phyloP scores from a whole-genome alignment of 2,888 invertebrate species.

The Branchellion lobata region DNA sequence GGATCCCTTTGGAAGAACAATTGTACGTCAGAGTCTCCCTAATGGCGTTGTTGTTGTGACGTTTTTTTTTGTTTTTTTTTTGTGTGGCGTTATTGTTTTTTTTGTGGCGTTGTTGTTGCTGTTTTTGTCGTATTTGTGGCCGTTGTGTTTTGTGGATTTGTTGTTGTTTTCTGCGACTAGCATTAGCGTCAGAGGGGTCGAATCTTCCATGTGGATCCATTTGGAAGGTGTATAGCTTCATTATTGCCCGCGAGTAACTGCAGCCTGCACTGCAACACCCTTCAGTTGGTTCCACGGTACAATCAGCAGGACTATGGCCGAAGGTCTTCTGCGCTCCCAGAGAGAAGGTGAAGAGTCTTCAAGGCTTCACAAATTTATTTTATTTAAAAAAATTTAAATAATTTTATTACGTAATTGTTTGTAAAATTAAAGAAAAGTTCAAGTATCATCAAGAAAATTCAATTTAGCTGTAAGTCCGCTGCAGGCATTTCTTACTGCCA shows the following conservation, averaged over 20 bases:
- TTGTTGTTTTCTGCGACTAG: background rate
- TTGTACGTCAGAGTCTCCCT: slow-evolving; percentile 68
- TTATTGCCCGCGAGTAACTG: too few species aligned
- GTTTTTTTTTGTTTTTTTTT: background rate
- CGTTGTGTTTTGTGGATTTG: background rate
- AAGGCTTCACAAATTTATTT: too few species aligned
- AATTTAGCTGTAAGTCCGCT: too few species aligned
- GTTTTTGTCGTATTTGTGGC: background rate
- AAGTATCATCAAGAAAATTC: too few species aligned
- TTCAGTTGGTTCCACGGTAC: slow-evolving; percentile 88
- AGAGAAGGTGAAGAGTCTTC: slow-evolving; percentile 80
- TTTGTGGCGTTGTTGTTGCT: background rate
- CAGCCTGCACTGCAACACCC: background rate
- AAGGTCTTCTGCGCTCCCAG: slow-evolving; percentile 78
- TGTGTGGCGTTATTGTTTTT: background rate
- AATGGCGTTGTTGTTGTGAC: too few species aligned
- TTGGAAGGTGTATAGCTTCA: too few species aligned
- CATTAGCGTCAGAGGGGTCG: background rate
- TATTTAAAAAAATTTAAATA: too few species aligned
- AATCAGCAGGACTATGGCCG: slow-evolving; percentile 85
- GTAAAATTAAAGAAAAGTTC: too few species aligned
- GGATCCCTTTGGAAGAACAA: slow-evolving; percentile 81
- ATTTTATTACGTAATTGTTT: too few species aligned
- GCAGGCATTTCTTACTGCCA: too few species aligned
- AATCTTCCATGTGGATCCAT: too few species aligned